Evolutionary conservation across 2,113 vertebrate species (phyloP).

Genomic region (Ciconia boyciana): DNA sequence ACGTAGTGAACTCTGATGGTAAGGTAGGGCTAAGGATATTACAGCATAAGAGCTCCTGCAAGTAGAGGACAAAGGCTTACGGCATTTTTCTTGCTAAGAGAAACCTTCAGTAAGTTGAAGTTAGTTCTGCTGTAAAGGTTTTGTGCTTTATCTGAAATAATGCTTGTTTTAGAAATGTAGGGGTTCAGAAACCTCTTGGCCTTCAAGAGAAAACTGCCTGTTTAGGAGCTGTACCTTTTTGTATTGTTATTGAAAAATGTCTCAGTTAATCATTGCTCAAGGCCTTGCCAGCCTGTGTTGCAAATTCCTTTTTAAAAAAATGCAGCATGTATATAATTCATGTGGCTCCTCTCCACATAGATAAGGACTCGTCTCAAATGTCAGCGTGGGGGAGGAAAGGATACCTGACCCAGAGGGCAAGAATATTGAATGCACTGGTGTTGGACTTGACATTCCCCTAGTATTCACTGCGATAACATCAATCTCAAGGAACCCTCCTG

Average conservation of each 20-base stretch:
- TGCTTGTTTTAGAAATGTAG: neutral
- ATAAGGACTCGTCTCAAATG: slow-evolving; percentile 29
- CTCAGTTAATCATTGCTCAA: slow-evolving; percentile 21
- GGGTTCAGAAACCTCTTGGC: slow-evolving; percentile 27
- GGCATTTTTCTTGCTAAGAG: neutral
- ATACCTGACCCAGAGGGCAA: neutral
- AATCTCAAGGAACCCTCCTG: slow-evolving; percentile 47
- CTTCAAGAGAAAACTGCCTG: slow-evolving; percentile 33
- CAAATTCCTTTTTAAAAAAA: slow-evolving; percentile 12
- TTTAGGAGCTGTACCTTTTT: neutral
- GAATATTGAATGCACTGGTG: neutral
- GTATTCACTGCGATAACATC: slow-evolving; percentile 53
- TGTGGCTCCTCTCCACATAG: neutral
- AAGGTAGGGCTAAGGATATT: neutral
- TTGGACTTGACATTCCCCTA: slow-evolving; percentile 56
- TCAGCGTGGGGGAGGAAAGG: neutral
- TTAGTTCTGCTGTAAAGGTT: slow-evolving; percentile 36
- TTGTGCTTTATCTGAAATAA: slow-evolving; percentile 26
- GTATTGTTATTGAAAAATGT: slow-evolving; percentile 11
- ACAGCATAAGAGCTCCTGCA: neutral
- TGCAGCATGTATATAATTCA: neutral
- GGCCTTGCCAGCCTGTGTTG: neutral
- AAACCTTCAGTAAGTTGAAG: slow-evolving; percentile 4
- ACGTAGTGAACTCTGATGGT: rapidly evolving
- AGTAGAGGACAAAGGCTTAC: neutral